These are phyloP conservation scores for Sipha maydis DNA, from an alignment of 2,888 invertebrate genomes.

Conservation along the genomic window DNA sequence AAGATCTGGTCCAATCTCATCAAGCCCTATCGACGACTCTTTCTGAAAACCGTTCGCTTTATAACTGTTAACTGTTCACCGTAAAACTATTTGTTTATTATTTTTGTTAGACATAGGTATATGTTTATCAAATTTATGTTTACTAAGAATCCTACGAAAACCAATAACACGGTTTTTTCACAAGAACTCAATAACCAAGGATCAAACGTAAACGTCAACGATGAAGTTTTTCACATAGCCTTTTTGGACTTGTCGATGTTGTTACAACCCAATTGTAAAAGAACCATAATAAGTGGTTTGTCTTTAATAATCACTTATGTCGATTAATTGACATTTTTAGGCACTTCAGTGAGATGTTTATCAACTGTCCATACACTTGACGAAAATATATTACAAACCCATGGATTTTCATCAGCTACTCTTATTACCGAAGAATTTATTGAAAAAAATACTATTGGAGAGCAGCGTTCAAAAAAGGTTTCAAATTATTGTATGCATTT, in stretches of 20 bases:
- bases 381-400: not conserved
- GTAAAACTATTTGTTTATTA: not conserved
- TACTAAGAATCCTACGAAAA: not conserved
- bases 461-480: not conserved
- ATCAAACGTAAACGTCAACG: not conserved
- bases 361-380: constrained; percentile 16
- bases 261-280: constrained; percentile 27
- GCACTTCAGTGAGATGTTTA: constrained; percentile 51
- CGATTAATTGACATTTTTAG: not conserved
- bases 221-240: not conserved
- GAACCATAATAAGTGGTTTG: not conserved
- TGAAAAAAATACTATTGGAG: not conserved
- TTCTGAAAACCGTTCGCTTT: too few species aligned
- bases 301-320: not conserved
- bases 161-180: not conserved
- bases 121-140: constrained; percentile 12
- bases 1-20: too few species aligned
- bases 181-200: not conserved
- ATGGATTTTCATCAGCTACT: not conserved
- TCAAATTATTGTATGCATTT: not conserved
- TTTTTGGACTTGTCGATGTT: constrained; percentile 43
- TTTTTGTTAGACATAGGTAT: constrained; percentile 20
- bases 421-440: not conserved
- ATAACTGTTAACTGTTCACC: too few species aligned
- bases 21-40: too few species aligned